phyloP scores from a whole-genome alignment of 1,140 invertebrate genomes.

The Zophobas atratus region DNA sequence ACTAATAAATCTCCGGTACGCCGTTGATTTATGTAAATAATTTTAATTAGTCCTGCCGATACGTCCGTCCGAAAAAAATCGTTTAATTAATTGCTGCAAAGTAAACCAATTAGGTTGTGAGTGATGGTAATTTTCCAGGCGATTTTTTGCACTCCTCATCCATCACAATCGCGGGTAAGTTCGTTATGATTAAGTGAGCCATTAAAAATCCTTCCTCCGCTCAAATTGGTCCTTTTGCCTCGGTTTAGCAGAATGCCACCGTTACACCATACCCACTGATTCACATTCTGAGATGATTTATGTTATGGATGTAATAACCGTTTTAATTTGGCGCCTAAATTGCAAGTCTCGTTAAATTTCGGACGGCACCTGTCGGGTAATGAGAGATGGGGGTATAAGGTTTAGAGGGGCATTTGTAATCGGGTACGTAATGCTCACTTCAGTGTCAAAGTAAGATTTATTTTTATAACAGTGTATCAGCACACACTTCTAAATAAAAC shows the following conservation, averaged over 20 bases:
- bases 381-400: too few species aligned
- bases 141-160: constrained; percentile 21
- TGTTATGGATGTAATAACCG: neutral
- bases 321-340: constrained; percentile 11
- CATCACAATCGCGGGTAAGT: neutral
- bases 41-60: constrained; percentile 29
- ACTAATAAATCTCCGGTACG: constrained; percentile 23
- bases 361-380: neutral
- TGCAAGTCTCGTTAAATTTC: neutral
- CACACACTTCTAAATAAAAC: too few species aligned
- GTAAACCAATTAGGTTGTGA: constrained; percentile 12
- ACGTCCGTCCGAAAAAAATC: neutral
- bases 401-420: too few species aligned
- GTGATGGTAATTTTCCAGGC: constrained; percentile 12
- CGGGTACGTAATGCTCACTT: too few species aligned
- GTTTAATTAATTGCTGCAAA: constrained; percentile 25
- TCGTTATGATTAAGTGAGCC: constrained; percentile 12
- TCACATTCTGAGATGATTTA: neutral
- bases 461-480: too few species aligned
- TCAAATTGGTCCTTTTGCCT: constrained; percentile 8
- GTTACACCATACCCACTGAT: constrained; percentile 15
- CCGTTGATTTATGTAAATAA: constrained; percentile 28
- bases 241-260: constrained; percentile 9
- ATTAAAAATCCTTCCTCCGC: constrained; percentile 22
- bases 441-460: too few species aligned